phyloP scores from a whole-genome alignment of 2,797 vertebrate species.

The Melanotaenia pygmaea region DNA sequence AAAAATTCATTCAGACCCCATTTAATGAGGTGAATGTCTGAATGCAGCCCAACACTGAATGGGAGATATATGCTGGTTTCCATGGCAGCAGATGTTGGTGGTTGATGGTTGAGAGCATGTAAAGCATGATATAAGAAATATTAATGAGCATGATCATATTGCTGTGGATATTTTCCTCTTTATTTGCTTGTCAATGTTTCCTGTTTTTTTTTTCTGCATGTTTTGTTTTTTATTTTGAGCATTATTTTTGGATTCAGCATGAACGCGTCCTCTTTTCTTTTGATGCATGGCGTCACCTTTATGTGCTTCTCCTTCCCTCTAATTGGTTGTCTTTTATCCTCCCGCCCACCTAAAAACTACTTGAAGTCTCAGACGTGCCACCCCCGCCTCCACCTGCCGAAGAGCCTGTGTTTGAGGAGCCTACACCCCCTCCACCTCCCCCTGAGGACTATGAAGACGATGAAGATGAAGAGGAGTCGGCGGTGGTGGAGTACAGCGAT shows the following conservation, averaged over 20 bases:
- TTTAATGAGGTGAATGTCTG: not conserved
- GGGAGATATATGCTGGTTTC: not conserved
- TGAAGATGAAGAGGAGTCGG: constrained; percentile 95
- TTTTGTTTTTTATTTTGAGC: constrained; percentile 4
- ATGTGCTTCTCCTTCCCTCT: not conserved
- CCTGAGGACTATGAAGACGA: constrained; percentile 96
- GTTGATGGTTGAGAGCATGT: not conserved
- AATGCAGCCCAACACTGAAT: not conserved
- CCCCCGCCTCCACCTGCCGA: constrained; percentile 92
- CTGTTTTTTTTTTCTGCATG: constrained; percentile 2
- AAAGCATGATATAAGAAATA: constrained; percentile 8
- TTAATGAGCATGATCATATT: constrained; percentile 5
- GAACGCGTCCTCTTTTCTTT: not conserved
- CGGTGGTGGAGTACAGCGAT: constrained; percentile 98
- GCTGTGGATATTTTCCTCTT: not conserved
- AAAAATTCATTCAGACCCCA: too few relatives aligned
- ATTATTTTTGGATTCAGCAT: constrained; percentile 13
- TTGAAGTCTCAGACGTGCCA: constrained; percentile 91
- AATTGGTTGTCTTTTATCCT: not conserved
- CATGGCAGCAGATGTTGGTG: constrained; percentile 27
- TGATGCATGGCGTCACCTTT: constrained; percentile 14
- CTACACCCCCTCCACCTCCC: constrained; percentile 91
- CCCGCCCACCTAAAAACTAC: not conserved
- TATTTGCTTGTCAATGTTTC: not conserved
- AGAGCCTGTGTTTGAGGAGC: constrained; percentile 91